Conservation (phyloP, 2,888 invertebrate species). For the Dryococelus australis region DNA sequence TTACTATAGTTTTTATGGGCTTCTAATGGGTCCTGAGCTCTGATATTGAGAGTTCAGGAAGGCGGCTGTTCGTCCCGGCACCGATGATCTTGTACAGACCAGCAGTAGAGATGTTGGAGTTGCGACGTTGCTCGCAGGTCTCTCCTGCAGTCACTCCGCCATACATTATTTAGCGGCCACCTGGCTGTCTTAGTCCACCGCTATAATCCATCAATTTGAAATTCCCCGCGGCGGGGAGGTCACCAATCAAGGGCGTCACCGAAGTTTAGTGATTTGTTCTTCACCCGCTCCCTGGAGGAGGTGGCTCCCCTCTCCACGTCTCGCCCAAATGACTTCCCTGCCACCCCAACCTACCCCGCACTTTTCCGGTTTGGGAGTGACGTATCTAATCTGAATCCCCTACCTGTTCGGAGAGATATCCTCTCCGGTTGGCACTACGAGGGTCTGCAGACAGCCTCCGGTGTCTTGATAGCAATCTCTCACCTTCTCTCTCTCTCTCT, state of each 20-base stretch:
- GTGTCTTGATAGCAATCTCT: neutral
- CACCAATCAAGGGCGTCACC: conserved; percentile 35
- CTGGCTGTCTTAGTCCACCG: neutral
- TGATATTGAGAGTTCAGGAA: too few species aligned
- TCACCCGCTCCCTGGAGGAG: neutral
- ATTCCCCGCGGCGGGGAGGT: conserved; percentile 29
- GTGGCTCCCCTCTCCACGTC: neutral
- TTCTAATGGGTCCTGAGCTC: too few species aligned
- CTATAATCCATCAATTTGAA: conserved; percentile 43
- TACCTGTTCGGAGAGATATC: neutral
- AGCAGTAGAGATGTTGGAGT: neutral
- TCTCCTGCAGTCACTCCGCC: neutral
- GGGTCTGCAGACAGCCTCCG: too few species aligned
- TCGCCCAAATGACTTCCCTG: neutral
- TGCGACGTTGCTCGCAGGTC: neutral
- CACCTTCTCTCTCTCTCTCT: neutral
- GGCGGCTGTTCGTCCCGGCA: too few species aligned
- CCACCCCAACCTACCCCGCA: neutral
- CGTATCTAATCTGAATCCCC: conserved; percentile 36
- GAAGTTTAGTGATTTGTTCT: conserved; percentile 39
- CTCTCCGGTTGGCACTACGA: neutral
- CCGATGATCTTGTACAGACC: too few species aligned
- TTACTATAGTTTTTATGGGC: too few species aligned
- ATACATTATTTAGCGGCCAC: neutral
- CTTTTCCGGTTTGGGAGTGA: conserved; percentile 23